Base-by-base conservation (phyloP, 2,888 invertebrate genomes). In the Stenodera caucasica region DNA sequence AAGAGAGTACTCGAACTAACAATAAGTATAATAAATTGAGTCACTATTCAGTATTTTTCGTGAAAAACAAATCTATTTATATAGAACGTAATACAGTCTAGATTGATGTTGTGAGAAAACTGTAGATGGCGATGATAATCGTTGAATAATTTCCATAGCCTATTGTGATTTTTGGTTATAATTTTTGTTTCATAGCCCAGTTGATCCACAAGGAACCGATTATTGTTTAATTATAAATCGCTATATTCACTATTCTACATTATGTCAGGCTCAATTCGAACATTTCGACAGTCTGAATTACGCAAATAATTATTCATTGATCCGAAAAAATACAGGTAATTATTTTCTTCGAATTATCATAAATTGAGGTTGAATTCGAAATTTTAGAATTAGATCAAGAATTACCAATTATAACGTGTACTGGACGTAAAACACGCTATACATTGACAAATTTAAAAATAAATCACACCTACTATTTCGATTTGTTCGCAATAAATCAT, bases 191-290 rank as follows among this genome's bases (percentile, higher is more conserved):
- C 76, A 40, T 71, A 83, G 83, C 71, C 75, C 81, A 33, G 78
- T 82, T 49, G 82, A 83, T 69, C 82, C 83, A 4, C 82, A 82
- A 66, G 74, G 77, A n/a, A 82, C 82, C 60, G 75, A 79, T 64
- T 85, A 85, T 71, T 85, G 84, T 70, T 75, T 86, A 18, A 81
- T 83, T 14, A 78, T 84, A 33, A 85, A 82, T 72, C 78, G 79
- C 1, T 70, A 75, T 45, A 75, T 74, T 35, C 80, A 81, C 65
- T 83, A 82, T 70, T 73, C 77, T 9, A 81, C 83, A 0, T 75
- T 84, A 33, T 85, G 85, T 71, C 81, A 81, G 18, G 83, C 84
- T 1, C 72, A 81, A 63, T 77, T 79, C 0, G 78, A 80, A 55
- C 69, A 59, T 62, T 63, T 60, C 54, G 68, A 70, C 35, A 49